These are phyloP conservation scores for Ascaphus truei DNA, from an alignment of 2,113 vertebrate species.

Conservation along the genomic window DNA sequence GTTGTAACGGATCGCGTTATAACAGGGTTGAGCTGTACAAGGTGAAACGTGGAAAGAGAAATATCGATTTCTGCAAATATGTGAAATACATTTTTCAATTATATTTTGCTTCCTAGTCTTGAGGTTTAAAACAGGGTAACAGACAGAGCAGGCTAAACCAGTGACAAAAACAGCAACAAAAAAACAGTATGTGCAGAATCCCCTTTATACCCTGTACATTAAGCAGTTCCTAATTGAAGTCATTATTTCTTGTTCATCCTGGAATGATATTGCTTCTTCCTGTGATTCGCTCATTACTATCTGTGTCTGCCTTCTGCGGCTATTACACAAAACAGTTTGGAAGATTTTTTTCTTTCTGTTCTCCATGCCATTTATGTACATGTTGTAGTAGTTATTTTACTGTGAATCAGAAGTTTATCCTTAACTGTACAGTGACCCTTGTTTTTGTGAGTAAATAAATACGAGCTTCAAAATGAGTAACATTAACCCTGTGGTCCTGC, in stretches of 20 bases:
- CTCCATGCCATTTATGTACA: conserved; percentile 25
- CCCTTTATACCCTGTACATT: background rate
- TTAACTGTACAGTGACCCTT: background rate
- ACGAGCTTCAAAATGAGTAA: no score
- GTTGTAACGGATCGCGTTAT: no score
- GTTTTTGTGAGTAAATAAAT: background rate
- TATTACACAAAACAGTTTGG: conserved; percentile 2
- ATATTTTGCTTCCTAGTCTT: background rate
- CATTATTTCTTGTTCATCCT: conserved; percentile 23
- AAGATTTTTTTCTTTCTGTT: conserved; percentile 7
- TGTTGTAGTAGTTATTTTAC: background rate
- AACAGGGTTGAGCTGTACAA: no score
- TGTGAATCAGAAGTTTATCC: background rate
- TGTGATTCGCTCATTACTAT: conserved; percentile 31
- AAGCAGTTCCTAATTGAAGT: conserved; percentile 10
- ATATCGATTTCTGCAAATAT: no score
- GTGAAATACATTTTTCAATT: no score
- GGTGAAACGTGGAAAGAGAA: no score
- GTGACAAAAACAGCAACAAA: background rate
- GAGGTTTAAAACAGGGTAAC: background rate
- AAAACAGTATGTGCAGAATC: background rate
- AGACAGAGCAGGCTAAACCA: background rate
- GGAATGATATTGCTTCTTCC: background rate
- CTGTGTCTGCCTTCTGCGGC: conserved; percentile 7
- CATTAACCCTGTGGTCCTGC: no score